Percentiles rank a stretch among this genome's conserved stretches.
Conservation (phyloP, 1,140 invertebrate genomes). For the Drosophila arizonae region DNA sequence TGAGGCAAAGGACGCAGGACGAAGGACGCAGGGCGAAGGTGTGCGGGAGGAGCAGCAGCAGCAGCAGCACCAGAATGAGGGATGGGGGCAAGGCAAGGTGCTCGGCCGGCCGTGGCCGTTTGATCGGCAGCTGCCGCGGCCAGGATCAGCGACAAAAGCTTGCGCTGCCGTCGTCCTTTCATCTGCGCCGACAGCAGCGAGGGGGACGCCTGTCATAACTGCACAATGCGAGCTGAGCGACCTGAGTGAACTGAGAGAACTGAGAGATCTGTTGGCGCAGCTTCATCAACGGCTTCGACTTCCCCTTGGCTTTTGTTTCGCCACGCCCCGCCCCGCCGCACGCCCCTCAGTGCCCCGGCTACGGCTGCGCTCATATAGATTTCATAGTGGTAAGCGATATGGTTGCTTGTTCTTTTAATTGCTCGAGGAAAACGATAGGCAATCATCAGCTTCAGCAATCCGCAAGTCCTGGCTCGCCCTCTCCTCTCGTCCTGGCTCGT, state of each 20-base stretch:
- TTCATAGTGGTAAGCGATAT: slow-evolving; percentile 74
- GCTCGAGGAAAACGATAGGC: slow-evolving; percentile 75
- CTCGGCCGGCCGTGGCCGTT: slow-evolving; percentile 3
- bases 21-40: background rate
- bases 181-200: slow-evolving; percentile 39
- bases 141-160: slow-evolving; percentile 47
- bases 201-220: slow-evolving; percentile 79
- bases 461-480: background rate
- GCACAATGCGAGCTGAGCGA: slow-evolving; percentile 43
- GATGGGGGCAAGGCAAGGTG: background rate
- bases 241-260: no score
- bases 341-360: background rate
- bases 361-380: slow-evolving; percentile 58
- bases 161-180: slow-evolving; percentile 37
- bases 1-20: background rate
- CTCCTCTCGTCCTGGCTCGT: slow-evolving; percentile 4
- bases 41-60: no score
- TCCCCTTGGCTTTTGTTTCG: slow-evolving; percentile 37
- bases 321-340: slow-evolving; percentile 17
- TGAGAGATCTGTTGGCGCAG: slow-evolving; percentile 18
- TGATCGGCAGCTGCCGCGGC: slow-evolving; percentile 14
- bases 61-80: no score
- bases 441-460: slow-evolving; percentile 62
- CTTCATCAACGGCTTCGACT: slow-evolving; percentile 29
- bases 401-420: slow-evolving; percentile 77